Conservation (phyloP, 2,888 invertebrate species). For the Euplagia quadripunctaria region DNA sequence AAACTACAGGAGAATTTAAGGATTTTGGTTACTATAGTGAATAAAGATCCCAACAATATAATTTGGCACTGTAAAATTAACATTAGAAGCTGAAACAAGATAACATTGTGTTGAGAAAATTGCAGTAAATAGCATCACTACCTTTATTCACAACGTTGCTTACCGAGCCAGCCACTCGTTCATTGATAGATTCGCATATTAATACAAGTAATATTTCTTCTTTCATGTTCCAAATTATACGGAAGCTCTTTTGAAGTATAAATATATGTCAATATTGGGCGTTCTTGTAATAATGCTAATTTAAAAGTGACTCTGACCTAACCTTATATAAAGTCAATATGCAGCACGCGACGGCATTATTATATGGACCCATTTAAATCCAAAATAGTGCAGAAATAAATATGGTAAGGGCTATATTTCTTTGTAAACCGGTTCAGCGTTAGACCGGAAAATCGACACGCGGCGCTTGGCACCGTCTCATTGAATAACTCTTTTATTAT, state of each 20-base stretch:
- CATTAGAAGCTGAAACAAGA: too few relatives aligned
- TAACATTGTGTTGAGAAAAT: too few relatives aligned
- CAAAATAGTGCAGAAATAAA: conserved; percentile 11
- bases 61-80: too few relatives aligned
- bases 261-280: neutral
- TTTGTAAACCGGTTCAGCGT: conserved; percentile 59
- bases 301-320: neutral
- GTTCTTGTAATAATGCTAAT: neutral
- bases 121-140: too few relatives aligned
- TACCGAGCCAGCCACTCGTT: too few relatives aligned
- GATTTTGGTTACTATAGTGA: too few relatives aligned
- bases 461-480: conserved; percentile 50
- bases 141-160: too few relatives aligned
- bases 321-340: neutral
- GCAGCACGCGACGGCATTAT: conserved; percentile 8
- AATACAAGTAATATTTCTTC: neutral
- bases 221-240: neutral
- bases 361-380: neutral
- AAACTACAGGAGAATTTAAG: too few relatives aligned
- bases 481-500: conserved; percentile 36
- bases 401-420: conserved; percentile 12
- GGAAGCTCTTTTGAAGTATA: neutral
- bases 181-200: too few relatives aligned
- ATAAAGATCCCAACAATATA: too few relatives aligned
- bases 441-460: conserved; percentile 70